Base-by-base conservation (phyloP, 23 tunicate species). In the Pegea sp. region DNA sequence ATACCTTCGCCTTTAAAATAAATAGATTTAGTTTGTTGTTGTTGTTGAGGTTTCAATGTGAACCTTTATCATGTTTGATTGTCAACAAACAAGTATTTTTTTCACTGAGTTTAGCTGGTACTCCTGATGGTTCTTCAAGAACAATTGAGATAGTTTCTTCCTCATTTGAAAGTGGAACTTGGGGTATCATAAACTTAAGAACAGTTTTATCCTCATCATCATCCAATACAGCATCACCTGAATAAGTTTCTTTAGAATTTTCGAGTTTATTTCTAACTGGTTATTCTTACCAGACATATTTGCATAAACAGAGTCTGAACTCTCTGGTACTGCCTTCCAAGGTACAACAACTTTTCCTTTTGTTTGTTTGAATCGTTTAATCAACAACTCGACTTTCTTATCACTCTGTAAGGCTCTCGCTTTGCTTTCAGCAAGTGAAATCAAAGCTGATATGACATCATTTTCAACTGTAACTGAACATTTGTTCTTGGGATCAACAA, bases 111-210 rank as follows among this genome's bases (percentile, higher is more conserved):
- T 60, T 60, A 4, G 81, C 98, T 1, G 23, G 64, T 31, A 59
- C 72, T 55, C 99, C 93, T 29, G 54, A 64, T 34, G 99, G 99
- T 24, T 78, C 64, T 33, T 91, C 99, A 31, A 91, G 62, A 5
- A 74, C 53, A 5, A 91, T 69, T 4, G 46, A 24, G 1, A 91
- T 58, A 1, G 25, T 75, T 44, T 91, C 99, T 33, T 42, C 65
- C 2, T 53, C 57, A 23, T 75, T 67, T 22, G 28, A 30, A 11
- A 91, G 71, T 2, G 99, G 86, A 46, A 87, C 60, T 49, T 61
- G 73, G 0, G 91, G 93, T 5, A 91, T 55, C 7, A 30, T 53
- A 26, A 91, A 42, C 26, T 91, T 93, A 28, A 66, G 69, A 30
- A 58, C 34, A 24, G 68, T 88, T 34, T 80, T 51, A 29, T 63